phyloP scores from a whole-genome alignment of 2,888 invertebrate genomes.

The Agonopterix alstromeriana region DNA sequence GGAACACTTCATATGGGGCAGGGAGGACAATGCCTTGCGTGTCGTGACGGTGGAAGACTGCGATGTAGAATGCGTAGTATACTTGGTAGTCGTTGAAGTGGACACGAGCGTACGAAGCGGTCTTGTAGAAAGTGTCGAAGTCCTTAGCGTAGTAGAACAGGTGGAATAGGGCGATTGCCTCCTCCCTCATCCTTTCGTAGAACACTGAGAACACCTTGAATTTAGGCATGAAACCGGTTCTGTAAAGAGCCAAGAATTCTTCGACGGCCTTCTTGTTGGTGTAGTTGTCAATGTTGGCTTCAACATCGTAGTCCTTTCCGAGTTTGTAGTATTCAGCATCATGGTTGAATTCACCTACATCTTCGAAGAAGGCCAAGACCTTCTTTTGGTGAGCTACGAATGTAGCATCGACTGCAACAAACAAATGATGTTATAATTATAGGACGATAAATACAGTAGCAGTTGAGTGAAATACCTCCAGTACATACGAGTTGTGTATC shows the following conservation, averaged over 20 bases:
- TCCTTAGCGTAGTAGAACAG: conserved; percentile 78
- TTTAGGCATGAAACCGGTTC: conserved; percentile 63
- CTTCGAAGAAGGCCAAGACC: conserved; percentile 46
- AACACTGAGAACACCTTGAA: conserved; percentile 70
- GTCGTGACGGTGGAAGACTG: conserved; percentile 76
- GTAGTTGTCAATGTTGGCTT: conserved; percentile 50
- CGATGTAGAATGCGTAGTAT: conserved; percentile 77
- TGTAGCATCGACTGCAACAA: conserved; percentile 18
- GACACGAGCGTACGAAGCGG: conserved; percentile 73
- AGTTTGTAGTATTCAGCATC: conserved; percentile 50
- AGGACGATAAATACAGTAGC: too few species aligned
- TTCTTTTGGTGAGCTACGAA: conserved; percentile 13
- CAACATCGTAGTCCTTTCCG: conserved; percentile 45
- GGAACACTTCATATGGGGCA: conserved; percentile 81
- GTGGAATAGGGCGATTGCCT: conserved; percentile 72
- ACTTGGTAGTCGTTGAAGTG: conserved; percentile 79
- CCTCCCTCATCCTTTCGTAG: conserved; percentile 54
- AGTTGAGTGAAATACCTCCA: too few species aligned
- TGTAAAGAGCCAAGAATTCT: conserved; percentile 53
- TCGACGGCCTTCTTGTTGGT: conserved; percentile 57
- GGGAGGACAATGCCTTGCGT: conserved; percentile 77
- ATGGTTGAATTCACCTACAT: conserved; percentile 45
- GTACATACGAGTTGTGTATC: too few species aligned
- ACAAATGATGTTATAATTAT: too few species aligned
- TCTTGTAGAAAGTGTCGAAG: conserved; percentile 77